A percentile compares a stretch with the other conserved stretches of the same genome.
These are phyloP conservation scores for Lucifuga dentata DNA, from an alignment of 2,113 vertebrate species.

Conservation along the genomic window DNA sequence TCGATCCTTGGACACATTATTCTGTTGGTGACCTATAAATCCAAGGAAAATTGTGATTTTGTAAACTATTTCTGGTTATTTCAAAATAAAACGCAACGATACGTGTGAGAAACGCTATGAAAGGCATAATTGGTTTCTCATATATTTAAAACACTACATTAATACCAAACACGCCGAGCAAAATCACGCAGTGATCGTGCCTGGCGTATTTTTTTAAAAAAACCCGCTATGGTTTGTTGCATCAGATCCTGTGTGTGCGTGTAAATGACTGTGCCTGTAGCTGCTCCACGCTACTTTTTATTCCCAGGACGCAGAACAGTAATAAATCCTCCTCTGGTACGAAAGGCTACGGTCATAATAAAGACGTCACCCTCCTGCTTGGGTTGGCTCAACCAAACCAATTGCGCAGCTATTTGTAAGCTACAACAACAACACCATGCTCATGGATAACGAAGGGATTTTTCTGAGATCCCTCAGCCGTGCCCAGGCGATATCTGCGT, in stretches of 20 bases:
- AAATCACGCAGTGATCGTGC: neutral
- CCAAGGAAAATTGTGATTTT: too few relatives aligned
- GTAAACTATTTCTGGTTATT: too few relatives aligned
- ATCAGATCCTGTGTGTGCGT: slow-evolving; percentile 70
- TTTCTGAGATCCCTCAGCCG: slow-evolving; percentile 61
- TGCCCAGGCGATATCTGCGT: slow-evolving; percentile 64
- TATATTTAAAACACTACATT: neutral
- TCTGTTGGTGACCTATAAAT: too few relatives aligned
- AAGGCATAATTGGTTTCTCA: too few relatives aligned
- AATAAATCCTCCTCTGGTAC: slow-evolving; percentile 66
- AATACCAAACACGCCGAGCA: neutral
- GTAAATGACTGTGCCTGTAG: slow-evolving; percentile 52
- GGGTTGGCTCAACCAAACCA: slow-evolving; percentile 69
- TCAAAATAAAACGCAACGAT: too few relatives aligned
- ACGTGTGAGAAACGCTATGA: too few relatives aligned
- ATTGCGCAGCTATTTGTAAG: slow-evolving; percentile 84
- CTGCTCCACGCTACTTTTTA: slow-evolving; percentile 64
- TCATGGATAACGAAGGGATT: slow-evolving; percentile 69
- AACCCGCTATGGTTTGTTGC: slow-evolving; percentile 54
- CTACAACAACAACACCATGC: slow-evolving; percentile 82
- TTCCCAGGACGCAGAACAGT: slow-evolving; percentile 64
- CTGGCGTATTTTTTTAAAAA: slow-evolving; percentile 30
- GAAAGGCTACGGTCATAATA: slow-evolving; percentile 77
- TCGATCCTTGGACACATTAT: too few relatives aligned
- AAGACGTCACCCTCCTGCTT: slow-evolving; percentile 83